Conservation (phyloP, 2,113 vertebrate species). For the Phainopepla nitens region DNA sequence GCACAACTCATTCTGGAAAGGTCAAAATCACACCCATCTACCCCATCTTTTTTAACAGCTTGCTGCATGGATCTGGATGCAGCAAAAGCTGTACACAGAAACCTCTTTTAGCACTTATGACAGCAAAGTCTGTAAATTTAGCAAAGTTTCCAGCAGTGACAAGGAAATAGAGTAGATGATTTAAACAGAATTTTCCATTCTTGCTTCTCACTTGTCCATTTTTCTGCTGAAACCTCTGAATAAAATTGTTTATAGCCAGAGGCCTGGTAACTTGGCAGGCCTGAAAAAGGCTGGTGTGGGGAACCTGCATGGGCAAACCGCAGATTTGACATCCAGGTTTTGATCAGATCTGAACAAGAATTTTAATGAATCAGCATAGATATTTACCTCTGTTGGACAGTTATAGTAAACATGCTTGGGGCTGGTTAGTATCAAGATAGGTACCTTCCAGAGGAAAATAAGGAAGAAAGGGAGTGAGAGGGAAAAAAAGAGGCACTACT, state of each 20-base stretch:
- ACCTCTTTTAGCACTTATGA: slow-evolving; percentile 13
- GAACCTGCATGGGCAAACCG: slow-evolving; percentile 11
- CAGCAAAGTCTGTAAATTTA: slow-evolving; percentile 49
- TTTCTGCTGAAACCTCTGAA: slow-evolving; percentile 20
- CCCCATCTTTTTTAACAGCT: slow-evolving; percentile 23
- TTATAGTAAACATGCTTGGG: slow-evolving; percentile 24
- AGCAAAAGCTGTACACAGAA: background rate
- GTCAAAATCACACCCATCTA: slow-evolving; percentile 12
- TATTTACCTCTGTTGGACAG: slow-evolving; percentile 24
- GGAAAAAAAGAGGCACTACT: background rate
- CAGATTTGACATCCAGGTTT: slow-evolving; percentile 28
- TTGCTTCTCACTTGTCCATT: slow-evolving; percentile 19
- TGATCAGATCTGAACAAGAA: slow-evolving; percentile 46
- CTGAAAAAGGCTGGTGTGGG: background rate
- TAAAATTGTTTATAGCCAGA: slow-evolving; percentile 7
- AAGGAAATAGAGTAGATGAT: background rate
- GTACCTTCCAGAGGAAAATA: slow-evolving; percentile 17
- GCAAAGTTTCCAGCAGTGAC: slow-evolving; percentile 1
- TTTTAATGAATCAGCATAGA: slow-evolving; percentile 33
- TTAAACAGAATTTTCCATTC: slow-evolving; percentile 11
- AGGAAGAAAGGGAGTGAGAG: background rate
- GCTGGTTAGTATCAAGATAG: slow-evolving; percentile 8
- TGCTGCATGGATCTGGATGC: background rate
- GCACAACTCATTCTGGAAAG: background rate
- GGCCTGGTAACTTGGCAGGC: slow-evolving; percentile 31